Base-by-base conservation (phyloP, 2,797 vertebrate genomes). In the Smutsia temminckii region DNA sequence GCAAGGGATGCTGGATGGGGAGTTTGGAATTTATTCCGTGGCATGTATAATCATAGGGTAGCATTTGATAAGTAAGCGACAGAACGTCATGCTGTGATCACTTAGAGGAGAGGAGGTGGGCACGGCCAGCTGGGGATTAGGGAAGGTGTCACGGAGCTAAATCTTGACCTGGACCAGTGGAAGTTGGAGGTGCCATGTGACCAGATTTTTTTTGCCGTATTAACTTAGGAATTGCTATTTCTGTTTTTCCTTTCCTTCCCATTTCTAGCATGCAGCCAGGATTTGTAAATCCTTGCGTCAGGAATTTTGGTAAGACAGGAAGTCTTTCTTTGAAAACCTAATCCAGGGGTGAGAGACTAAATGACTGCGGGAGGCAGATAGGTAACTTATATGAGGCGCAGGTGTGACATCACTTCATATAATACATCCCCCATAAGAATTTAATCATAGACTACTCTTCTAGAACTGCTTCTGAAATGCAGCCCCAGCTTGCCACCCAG, bases 51-150 rank as follows among this genome's bases (percentile, higher is more conserved):
- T 32, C 6, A 16, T 5, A 20, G 18, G 32, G 20, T 29, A 51
- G 46, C 34, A 0, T 69, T 25, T 66, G 51, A 1, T 32, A 27
- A 74, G 34, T 10, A 13, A 4, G 29, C 34, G 53, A 71, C 23
- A n/a, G 16, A 42, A 37, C 8, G 7, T 34, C 0, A 18, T 1
- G 16, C 23, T 55, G 63, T 16, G 64, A 16, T 20, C 21, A 0
- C 18, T 57, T 79, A 64, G 32, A 12, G 13, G 72, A 14, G 85
- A 34, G 55, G n/a, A 7, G 78, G 49, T 20, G 37, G 69, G 34
- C 16, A 14, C 34, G 11, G 18, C 46, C 11, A 34, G 14, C 69
- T 21, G 57, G 29, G 34, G 2, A 1, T 21, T 21, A 32, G 71
- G 66, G 23, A 27, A 8, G 18, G 49, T 79, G 66, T 57, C 17